Evolutionary conservation across 2,888 invertebrate genomes (phyloP), one percentile per base, ranked within the genome.

Genomic region (Agrilus mali): DNA sequence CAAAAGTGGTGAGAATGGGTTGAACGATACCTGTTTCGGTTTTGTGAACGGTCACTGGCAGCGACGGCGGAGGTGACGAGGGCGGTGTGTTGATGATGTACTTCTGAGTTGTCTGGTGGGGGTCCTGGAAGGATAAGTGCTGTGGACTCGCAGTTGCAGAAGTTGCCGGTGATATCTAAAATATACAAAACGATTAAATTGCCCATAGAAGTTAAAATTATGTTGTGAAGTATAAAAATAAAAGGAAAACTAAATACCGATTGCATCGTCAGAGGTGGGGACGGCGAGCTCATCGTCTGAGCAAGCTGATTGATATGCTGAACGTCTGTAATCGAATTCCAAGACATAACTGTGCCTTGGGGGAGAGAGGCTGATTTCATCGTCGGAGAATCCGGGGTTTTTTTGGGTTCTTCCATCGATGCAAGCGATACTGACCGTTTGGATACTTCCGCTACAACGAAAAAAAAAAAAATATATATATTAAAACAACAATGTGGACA

Each of bases 321-420:
- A 38, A 65, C 72, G 69, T 72, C 73, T 61, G 71, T 71, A 61
- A 66, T 73, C 71, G 72, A 72, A 67, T 67, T 74, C 72, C 73
- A 74, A 57, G 68, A 73, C 64, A 64, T 74, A 74, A 72, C 73
- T 73, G 69, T 74, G 73, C 65, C 73, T 61, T 67, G 73, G 71
- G 67, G 74, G 73, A 66, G 73, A 72, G 67, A 73, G 68, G 68
- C 78, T 78, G 66, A 83, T 79, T 74, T 83, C 83, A 80, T 86
- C 86, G 81, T 86, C 86, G 82, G 85, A 82, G 86, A 86, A 83
- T 75, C 86, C 81, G 80, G 71, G 65, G 64, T 66, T 57, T 42
- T 56, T 53, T 43, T 54, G 52, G 54, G 56, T 51, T 53, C 66
- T 68, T 67, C 74, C 66, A 72, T 73, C 72, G 73, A 72, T 54